Evolutionary conservation across 1,140 invertebrate species (phyloP).

Genomic region (Anadara kagoshimensis): DNA sequence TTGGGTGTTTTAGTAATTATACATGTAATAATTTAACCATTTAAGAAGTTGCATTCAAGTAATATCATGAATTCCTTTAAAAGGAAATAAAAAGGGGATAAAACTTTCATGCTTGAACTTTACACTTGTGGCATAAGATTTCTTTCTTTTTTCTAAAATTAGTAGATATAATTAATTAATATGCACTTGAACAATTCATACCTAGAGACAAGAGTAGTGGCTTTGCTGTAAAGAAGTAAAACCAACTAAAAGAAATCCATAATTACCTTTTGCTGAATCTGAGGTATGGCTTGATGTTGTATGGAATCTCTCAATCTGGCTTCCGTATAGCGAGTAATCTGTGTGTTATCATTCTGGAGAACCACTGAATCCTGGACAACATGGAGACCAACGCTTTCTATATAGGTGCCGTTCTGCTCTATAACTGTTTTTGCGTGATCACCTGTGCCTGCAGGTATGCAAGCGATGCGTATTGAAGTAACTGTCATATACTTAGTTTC

Average conservation of each 20-base stretch:
- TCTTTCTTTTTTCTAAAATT: too few species aligned
- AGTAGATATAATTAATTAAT: too few species aligned
- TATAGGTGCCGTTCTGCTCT: constrained; percentile 6
- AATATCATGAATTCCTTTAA: too few species aligned
- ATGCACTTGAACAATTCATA: too few species aligned
- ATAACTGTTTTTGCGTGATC: constrained; percentile 25
- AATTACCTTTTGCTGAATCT: constrained; percentile 19
- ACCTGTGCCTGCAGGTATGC: constrained; percentile 11
- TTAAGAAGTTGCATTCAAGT: too few species aligned
- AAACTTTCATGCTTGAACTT: too few species aligned
- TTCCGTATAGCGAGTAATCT: constrained; percentile 2
- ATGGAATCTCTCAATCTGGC: constrained; percentile 15
- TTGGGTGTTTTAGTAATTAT: too few species aligned
- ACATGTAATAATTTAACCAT: too few species aligned
- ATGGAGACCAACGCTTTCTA: constrained; percentile 7
- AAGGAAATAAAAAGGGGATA: too few species aligned
- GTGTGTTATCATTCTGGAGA: constrained; percentile 11
- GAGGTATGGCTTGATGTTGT: constrained; percentile 11
- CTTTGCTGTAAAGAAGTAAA: too few species aligned
- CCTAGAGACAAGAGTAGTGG: too few species aligned
- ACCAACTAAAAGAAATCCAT: neutral
- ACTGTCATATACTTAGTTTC: constrained; percentile 3
- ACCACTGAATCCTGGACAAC: neutral
- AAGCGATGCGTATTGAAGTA: constrained; percentile 19
- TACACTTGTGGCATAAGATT: too few species aligned